These are phyloP conservation scores for Neofelis nebulosa DNA, from an alignment of 2,113 vertebrate species.

Conservation along the genomic window DNA sequence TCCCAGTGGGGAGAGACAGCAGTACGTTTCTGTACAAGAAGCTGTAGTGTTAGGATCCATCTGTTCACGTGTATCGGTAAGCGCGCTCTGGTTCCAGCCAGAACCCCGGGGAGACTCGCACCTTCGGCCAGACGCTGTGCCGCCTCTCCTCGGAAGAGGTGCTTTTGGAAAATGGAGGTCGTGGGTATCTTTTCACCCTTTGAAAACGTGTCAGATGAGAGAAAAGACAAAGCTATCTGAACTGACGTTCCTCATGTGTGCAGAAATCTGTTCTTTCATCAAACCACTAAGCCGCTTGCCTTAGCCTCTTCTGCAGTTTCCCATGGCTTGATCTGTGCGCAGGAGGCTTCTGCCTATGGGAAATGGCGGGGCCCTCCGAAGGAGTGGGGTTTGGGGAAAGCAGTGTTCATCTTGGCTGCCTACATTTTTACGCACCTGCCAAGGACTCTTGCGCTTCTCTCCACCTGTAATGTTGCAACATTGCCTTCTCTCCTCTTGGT, in stretches of 20 bases:
- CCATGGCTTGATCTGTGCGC: background rate
- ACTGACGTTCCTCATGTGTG: constrained; percentile 64
- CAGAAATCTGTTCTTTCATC: constrained; percentile 74
- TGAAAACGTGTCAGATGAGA: constrained; percentile 69
- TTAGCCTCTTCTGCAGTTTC: constrained; percentile 47
- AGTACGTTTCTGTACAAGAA: constrained; percentile 71
- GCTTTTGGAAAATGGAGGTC: constrained; percentile 36
- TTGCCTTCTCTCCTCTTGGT: constrained; percentile 61
- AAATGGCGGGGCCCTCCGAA: background rate
- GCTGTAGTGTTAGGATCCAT: constrained; percentile 69
- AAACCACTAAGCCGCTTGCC: constrained; percentile 54
- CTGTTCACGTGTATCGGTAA: constrained; percentile 74
- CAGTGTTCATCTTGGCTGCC: background rate
- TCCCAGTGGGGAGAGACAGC: constrained; percentile 73
- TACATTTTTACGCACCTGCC: background rate
- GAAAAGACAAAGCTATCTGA: constrained; percentile 72
- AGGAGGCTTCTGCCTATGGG: background rate
- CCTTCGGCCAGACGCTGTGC: constrained; percentile 48
- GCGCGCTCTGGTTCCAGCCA: constrained; percentile 62
- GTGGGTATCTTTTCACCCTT: background rate
- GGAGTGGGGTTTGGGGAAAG: background rate
- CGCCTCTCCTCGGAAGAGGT: constrained; percentile 71
- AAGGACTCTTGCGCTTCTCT: background rate
- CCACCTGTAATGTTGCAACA: background rate
- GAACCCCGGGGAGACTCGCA: constrained; percentile 61